A percentile compares a stretch with the other conserved stretches of the same genome.
Conservation (phyloP, 1,140 invertebrate genomes). For the Scaptodrosophila lebanonensis region DNA sequence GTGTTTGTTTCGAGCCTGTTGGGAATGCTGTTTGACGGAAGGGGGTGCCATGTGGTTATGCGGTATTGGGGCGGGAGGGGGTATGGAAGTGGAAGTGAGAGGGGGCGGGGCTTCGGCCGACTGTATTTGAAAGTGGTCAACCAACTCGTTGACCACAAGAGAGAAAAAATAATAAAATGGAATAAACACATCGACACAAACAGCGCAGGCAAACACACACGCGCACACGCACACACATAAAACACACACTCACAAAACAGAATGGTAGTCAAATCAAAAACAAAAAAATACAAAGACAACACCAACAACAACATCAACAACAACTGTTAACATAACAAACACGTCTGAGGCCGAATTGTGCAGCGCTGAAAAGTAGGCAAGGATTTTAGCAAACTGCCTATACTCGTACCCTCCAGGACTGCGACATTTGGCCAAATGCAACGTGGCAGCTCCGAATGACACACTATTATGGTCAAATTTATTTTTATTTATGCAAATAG, state of each 20-base stretch:
- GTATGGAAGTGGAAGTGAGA: conserved; percentile 15
- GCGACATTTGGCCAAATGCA: no score
- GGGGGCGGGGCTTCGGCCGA: conserved; percentile 20
- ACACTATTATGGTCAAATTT: no score
- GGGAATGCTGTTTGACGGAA: no score
- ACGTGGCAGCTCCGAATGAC: no score
- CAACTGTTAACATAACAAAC: conserved; percentile 19
- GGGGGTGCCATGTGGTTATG: background rate
- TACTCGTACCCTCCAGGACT: no score
- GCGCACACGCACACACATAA: background rate
- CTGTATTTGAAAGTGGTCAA: conserved; percentile 74
- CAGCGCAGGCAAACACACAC: conserved; percentile 15
- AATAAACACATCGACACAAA: conserved; percentile 61
- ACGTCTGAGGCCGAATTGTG: conserved; percentile 22
- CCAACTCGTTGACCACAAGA: conserved; percentile 72
- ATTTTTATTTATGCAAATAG: no score
- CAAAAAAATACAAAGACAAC: conserved; percentile 51
- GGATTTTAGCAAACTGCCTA: no score
- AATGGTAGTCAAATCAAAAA: conserved; percentile 67
- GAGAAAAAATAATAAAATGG: conserved; percentile 73
- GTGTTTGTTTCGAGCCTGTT: background rate
- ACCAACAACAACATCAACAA: conserved; percentile 13
- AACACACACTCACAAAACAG: background rate
- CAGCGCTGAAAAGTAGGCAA: conserved; percentile 60
- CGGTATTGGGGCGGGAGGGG: conserved; percentile 1